Evolutionary conservation across 1,140 invertebrate species (phyloP), one percentile per base, ranked within the genome.

Genomic region (Muscidifurax raptorellus): DNA sequence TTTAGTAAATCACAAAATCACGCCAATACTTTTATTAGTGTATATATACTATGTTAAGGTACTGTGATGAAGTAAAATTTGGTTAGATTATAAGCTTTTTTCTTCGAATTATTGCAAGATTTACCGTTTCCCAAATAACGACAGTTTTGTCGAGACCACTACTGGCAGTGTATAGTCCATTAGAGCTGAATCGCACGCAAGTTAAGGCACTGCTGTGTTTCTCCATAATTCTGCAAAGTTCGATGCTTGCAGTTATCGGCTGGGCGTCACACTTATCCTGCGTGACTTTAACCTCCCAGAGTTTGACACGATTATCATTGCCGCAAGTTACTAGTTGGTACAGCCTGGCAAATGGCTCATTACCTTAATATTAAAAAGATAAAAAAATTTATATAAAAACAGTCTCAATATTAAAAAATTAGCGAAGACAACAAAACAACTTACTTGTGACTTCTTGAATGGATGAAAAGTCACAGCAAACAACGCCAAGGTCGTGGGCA

Each of bases 401-500:
- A 64, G 59, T 64, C 15, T 64, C n/a, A 25, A 6, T 18, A 7
- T 22, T 22, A 22, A n/a, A 9, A 67, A 67, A 25, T 27, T 12
- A 12, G 12, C 64, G 9, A 67, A n/a, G 9, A 47, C 1, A 15
- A 13, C 1, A 47, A 3, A 15, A 3, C 15, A 47, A 78, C 88
- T 77, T 88, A 93, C 92, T 86, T 32, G 87, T 90, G 25, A 91
- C 79, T 71, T 90, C 77, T 80, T 91, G 91, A 25, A 85, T 85
- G 28, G 83, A 67, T 15, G 94, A 94, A 89, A 97, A 95, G 87
- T 96, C 96, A 86, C 95, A 94, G 71, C 94, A 94, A 27, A 95
- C 93, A 5, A 97, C 95, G 12, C 96, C 96, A 79, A 97, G 91
- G 90, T 97, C 96, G 89, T 97, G 96, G 86, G 95, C 96, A 90